Evolutionary conservation across 2,113 vertebrate species (phyloP), one percentile per base, ranked within the genome.

Genomic region (Gorilla gorilla): DNA sequence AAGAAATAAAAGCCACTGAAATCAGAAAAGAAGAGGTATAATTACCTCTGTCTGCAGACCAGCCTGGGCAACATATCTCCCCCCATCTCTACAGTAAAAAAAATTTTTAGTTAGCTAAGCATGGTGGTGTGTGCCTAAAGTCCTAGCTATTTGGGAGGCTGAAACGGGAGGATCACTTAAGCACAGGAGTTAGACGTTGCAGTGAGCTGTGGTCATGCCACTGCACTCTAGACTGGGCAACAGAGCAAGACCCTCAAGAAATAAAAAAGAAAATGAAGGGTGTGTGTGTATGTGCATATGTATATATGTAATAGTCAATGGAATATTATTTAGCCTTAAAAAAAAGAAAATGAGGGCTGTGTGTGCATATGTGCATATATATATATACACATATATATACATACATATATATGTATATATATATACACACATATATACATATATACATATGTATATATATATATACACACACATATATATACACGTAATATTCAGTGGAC

Each of bases 381-480:
- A 59, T 25, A 57, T 22, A 22, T 40, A 40, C 4, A 40, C 40
- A 40, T 3, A 40, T 40, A 40, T 40, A 40, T 40, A n/a, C n/a
- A 40, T 40, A 40, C 40, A 40, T 3, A 40, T 40, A 40, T 40
- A 40, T 40, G 4, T 40, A 40, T 4, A 40, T 17, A 17, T 6
- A 18, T 5, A 17, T 12, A 50, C 2, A 17, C 6, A 43, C 6
- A 43, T 48, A 12, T 30, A 14, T 4, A 0, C 7, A 9, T 7
- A 55, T 5, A 20, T 1, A 20, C 6, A 55, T 6, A 11, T 5
- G 27, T 4, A 27, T 0, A 27, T 25, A 59, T 3, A 23, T 18
- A 18, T 6, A 6, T 6, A 6, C 0, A 1, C 4, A 23, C 1
- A 23, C 3, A 57, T 59, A 25, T 4, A 25, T 10, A 27, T 27